Conservation (phyloP, 2,113 vertebrate species). For the Acinonyx jubatus region DNA sequence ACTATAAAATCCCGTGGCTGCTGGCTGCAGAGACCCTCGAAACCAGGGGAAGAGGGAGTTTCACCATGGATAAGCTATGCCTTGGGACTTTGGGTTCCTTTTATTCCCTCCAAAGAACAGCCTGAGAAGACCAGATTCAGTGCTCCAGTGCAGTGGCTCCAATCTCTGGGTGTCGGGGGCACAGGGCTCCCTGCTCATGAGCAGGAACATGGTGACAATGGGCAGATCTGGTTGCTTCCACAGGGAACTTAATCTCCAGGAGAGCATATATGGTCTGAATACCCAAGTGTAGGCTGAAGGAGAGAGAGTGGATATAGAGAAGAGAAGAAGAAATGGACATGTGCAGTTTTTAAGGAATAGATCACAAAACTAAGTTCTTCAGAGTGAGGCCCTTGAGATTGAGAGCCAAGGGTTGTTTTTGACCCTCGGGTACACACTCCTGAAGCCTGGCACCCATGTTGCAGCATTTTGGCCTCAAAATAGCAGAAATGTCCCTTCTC, state of each 20-base stretch:
- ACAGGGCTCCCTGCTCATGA: neutral
- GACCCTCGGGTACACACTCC: neutral
- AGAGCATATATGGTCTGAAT: neutral
- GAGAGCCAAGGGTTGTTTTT: neutral
- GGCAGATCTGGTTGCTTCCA: neutral
- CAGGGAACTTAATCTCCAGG: neutral
- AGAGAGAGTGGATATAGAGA: neutral
- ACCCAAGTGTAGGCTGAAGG: neutral
- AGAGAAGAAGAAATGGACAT: neutral
- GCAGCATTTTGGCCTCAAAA: neutral
- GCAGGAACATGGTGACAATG: neutral
- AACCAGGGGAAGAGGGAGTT: neutral
- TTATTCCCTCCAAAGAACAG: neutral
- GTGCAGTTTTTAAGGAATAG: neutral
- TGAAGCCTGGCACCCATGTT: neutral
- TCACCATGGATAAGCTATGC: neutral
- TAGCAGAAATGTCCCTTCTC: neutral
- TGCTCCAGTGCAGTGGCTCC: accelerated
- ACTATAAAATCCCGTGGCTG: neutral
- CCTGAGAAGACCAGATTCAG: neutral
- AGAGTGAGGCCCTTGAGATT: neutral
- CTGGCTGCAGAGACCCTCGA: neutral
- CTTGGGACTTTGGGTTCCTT: neutral
- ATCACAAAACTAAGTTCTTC: neutral
- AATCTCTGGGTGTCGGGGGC: neutral